Evolutionary conservation across 2,113 vertebrate genomes (phyloP).

Genomic region (Festucalex cinctus): DNA sequence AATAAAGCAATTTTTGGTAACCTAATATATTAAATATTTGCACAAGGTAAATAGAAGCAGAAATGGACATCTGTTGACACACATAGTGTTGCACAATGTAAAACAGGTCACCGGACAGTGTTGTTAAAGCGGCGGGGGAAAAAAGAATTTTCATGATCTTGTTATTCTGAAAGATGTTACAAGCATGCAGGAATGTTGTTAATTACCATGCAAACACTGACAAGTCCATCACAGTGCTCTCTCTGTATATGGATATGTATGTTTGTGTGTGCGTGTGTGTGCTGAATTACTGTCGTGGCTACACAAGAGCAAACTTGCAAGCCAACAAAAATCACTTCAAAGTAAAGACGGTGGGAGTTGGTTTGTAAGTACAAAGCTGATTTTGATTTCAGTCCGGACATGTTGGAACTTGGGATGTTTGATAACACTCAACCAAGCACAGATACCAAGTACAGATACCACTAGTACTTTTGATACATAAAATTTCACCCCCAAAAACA

Average conservation of each 20-base stretch:
- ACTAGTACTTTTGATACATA: too few relatives aligned
- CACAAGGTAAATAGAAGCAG: not conserved
- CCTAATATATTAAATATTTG: not conserved
- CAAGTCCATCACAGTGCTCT: not conserved
- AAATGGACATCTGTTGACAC: not conserved
- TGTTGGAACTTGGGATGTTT: too few relatives aligned
- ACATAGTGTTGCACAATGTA: not conserved
- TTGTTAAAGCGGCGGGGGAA: not conserved
- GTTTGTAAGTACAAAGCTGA: not conserved
- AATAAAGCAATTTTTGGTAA: not conserved
- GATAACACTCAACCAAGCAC: too few relatives aligned
- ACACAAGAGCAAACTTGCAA: not conserved
- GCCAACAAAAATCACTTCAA: not conserved
- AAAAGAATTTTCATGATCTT: not conserved
- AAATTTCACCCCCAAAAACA: too few relatives aligned
- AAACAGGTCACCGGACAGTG: not conserved
- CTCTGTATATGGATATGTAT: not conserved
- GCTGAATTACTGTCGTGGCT: not conserved
- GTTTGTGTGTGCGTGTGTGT: not conserved
- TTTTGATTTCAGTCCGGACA: too few relatives aligned
- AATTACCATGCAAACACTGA: conserved; percentile 8
- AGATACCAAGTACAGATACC: too few relatives aligned
- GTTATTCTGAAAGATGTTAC: conserved; percentile 2
- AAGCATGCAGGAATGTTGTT: conserved; percentile 2
- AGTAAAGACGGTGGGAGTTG: not conserved